These are phyloP conservation scores for Piliocolobus tephrosceles DNA, from an alignment of 2,113 vertebrate species.

Conservation along the genomic window DNA sequence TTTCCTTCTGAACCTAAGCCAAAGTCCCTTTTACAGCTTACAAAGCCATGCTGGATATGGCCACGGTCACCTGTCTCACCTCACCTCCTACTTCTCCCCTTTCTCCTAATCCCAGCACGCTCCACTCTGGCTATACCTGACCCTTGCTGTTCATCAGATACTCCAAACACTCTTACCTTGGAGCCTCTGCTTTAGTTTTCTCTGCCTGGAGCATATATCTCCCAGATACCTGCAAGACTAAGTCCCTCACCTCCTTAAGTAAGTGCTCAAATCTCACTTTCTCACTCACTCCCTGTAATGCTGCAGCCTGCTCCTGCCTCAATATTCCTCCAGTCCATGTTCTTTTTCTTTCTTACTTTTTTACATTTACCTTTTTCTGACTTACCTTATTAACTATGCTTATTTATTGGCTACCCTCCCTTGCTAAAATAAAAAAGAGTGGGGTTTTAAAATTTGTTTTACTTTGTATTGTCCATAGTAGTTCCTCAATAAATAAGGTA, in stretches of 20 bases:
- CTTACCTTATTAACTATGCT: conserved; percentile 27
- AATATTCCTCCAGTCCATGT: neutral
- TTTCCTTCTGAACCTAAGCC: neutral
- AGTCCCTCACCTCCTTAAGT: neutral
- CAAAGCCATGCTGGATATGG: neutral
- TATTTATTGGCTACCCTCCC: conserved; percentile 21
- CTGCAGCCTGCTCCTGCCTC: neutral
- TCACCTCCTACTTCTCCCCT: neutral
- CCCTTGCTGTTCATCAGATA: neutral
- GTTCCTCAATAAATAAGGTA: conserved; percentile 32
- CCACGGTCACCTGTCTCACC: neutral
- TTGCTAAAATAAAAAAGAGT: conserved; percentile 42
- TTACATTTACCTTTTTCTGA: neutral
- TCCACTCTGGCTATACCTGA: rapidly evolving
- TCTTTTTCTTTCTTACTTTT: neutral
- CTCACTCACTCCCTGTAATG: neutral
- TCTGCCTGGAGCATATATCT: neutral
- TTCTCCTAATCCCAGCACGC: neutral
- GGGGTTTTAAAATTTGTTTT: conserved; percentile 6
- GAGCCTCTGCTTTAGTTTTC: neutral
- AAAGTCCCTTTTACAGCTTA: neutral
- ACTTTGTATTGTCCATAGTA: neutral
- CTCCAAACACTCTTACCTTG: no score
- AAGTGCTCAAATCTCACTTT: neutral
- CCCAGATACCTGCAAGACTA: neutral